Base-by-base conservation (phyloP, 1,140 invertebrate genomes). In the Hestina assimilis region DNA sequence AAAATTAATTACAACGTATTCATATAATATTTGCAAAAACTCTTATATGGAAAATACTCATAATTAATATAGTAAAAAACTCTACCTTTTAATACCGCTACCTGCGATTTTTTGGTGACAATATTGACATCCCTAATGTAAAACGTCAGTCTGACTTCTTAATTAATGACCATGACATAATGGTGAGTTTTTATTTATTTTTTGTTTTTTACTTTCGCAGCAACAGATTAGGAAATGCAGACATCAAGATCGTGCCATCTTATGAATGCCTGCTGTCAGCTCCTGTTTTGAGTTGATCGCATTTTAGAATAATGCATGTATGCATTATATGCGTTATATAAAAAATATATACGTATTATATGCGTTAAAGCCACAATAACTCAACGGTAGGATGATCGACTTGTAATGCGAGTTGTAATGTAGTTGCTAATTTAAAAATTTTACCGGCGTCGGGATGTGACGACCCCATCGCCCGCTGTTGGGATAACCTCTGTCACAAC, bases 101-200 rank as follows among this genome's bases (percentile, higher is more conserved):
- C 64, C 64, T 66, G 59, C 23, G 45, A 63, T 59, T 52, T 54
- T 52, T 51, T 53, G 53, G 31, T 61, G 53, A 53, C 60, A 72
- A 62, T 56, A 54, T 52, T 56, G 52, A 56, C 33, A 43, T 43
- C 26, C 59, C 43, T 26, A 52, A 63, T 57, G 54, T 59, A 54
- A 63, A 40, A 51, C 56, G 46, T 45, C 56, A 43, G 59, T 29
- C 38, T 63, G 53, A 50, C 65, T 58, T 66, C 61, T 74, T 77
- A 82, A 84, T 82, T 81, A 84, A 84, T 84, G 81, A 84, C 73
- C 70, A 68, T 73, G 51, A 66, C 74, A 75, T 75, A 79, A 74
- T 72, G 69, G 72, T 54, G 47, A 55, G 51, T 67, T 66, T 72
- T 70, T 73, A n/a, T n/a, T n/a, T n/a, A n/a, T n/a, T 71, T 47